Evolutionary conservation across 2,888 invertebrate genomes (phyloP).

Genomic region (Leptinotarsa juncta): DNA sequence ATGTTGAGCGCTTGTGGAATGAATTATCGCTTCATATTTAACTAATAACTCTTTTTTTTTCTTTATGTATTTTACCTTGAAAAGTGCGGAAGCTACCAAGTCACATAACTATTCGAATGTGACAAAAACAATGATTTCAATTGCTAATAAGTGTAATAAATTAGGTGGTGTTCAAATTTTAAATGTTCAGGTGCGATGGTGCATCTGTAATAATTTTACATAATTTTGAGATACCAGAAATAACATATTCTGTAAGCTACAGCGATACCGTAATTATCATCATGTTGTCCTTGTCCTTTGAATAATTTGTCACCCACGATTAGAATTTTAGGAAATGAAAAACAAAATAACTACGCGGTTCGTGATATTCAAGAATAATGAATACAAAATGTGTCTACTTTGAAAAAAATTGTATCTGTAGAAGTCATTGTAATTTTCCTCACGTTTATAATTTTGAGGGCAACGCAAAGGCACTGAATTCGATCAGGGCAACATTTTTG

Average conservation of each 20-base stretch:
- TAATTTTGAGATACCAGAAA: neutral
- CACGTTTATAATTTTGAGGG: too few relatives aligned
- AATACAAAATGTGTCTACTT: neutral
- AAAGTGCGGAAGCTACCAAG: neutral
- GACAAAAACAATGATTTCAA: conserved; percentile 8
- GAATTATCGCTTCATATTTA: neutral
- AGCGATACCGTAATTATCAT: neutral
- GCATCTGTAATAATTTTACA: conserved; percentile 4
- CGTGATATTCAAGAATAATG: neutral
- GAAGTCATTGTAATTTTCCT: too few relatives aligned
- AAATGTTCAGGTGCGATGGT: neutral
- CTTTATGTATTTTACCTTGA: neutral
- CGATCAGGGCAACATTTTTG: too few relatives aligned
- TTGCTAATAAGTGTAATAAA: conserved; percentile 14
- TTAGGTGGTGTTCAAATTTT: neutral
- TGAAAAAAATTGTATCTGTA: too few relatives aligned
- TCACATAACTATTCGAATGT: neutral
- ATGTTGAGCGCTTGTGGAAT: neutral
- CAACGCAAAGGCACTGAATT: too few relatives aligned
- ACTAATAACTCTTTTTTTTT: too few relatives aligned
- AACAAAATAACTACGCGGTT: neutral
- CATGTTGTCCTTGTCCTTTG: neutral
- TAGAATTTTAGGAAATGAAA: neutral
- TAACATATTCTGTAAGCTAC: neutral
- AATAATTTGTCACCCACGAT: neutral